These are phyloP conservation scores for Omphaloscelis lunosa DNA, from an alignment of 2,888 invertebrate species.

Conservation along the genomic window DNA sequence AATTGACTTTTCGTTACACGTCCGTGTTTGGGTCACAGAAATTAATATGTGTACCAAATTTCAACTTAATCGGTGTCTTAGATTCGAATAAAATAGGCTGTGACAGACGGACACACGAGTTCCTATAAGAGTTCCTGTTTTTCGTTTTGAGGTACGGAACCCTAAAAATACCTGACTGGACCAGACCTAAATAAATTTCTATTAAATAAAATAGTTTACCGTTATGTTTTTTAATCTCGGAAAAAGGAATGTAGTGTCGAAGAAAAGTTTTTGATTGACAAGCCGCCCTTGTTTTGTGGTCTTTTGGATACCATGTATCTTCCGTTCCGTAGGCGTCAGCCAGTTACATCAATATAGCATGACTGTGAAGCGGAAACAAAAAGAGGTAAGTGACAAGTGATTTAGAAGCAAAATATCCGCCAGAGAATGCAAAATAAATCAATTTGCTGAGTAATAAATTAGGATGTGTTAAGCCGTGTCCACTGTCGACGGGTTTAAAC, in stretches of 20 bases:
- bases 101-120: too few species aligned
- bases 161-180: not conserved
- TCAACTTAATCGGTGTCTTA: too few species aligned
- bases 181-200: not conserved
- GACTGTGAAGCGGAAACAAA: slow-evolving; percentile 76
- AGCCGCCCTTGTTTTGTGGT: slow-evolving; percentile 85
- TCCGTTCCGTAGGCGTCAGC: slow-evolving; percentile 89
- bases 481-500: slow-evolving; percentile 25
- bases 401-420: slow-evolving; percentile 42
- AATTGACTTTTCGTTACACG: too few species aligned
- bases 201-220: slow-evolving; percentile 76
- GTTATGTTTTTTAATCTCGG: slow-evolving; percentile 79
- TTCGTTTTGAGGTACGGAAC: too few species aligned
- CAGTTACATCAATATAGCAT: slow-evolving; percentile 88
- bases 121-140: too few species aligned
- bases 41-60: too few species aligned
- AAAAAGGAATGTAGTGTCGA: slow-evolving; percentile 88
- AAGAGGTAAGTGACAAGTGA: slow-evolving; percentile 33
- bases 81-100: too few species aligned
- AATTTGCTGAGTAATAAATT: slow-evolving; percentile 47
- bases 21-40: too few species aligned
- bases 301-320: slow-evolving; percentile 90
- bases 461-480: slow-evolving; percentile 42
- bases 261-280: slow-evolving; percentile 90
- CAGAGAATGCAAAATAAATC: slow-evolving; percentile 40